Conservation (phyloP, 2,888 invertebrate species). For the Drosophila suboccidentalis region DNA sequence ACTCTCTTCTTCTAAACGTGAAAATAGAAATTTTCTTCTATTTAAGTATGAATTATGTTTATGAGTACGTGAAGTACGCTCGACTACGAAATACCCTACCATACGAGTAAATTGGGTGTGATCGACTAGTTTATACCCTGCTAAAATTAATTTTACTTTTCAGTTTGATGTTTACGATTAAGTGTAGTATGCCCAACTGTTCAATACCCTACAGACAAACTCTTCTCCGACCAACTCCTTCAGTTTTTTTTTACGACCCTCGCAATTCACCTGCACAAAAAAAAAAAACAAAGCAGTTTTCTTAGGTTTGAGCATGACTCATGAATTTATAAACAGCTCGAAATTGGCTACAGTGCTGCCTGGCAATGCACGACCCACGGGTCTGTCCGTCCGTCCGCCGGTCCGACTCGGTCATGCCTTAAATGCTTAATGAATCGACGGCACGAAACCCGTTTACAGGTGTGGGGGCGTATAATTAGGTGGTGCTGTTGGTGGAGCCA, state of each 20-base stretch:
- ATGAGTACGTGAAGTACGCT: not conserved
- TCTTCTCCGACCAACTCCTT: not conserved
- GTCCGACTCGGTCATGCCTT: slow-evolving; percentile 23
- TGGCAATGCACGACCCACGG: not conserved
- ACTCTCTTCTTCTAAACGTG: not conserved
- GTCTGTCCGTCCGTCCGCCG: not conserved
- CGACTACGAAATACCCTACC: not conserved
- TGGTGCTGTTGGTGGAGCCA: slow-evolving; percentile 12
- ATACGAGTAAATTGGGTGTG: not conserved
- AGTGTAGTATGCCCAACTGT: not conserved
- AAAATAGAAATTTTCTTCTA: not conserved
- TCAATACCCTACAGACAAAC: not conserved
- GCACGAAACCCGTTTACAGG: slow-evolving; percentile 66
- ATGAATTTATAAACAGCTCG: slow-evolving; percentile 51
- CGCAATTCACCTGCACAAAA: not conserved
- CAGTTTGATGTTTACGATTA: not conserved
- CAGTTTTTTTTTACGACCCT: not conserved
- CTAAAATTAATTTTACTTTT: too few relatives aligned
- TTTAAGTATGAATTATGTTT: too few relatives aligned
- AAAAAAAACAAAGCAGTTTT: not conserved
- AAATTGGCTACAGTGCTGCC: slow-evolving; percentile 19
- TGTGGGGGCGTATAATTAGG: slow-evolving; percentile 63
- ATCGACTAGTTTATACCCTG: not conserved
- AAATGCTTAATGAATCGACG: slow-evolving; percentile 70
- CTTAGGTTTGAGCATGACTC: slow-evolving; percentile 53